Evolutionary conservation across 2,113 vertebrate species (phyloP), one percentile per base, ranked within the genome.

Genomic region (Arothron firmamentum): DNA sequence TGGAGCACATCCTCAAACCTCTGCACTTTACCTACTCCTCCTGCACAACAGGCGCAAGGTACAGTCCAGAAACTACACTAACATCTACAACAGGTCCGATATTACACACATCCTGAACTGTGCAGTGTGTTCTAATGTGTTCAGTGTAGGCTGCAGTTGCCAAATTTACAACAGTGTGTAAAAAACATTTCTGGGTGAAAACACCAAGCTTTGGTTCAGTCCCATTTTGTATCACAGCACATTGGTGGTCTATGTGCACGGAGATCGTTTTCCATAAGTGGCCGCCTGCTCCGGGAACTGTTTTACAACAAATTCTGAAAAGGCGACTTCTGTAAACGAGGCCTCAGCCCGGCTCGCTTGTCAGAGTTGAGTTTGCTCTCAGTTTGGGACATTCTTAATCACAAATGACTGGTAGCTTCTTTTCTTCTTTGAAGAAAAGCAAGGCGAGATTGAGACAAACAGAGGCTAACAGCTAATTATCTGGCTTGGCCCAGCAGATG

Each of bases 11-110:
- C 78, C 87, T 97, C 75, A 97, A 95, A 84, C 96, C 97, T 77
- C 90, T 99, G 95, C 95, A 98, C 95, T 98, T 97, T 96, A 96
- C 89, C 3, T 99, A 96, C 88, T 91, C 82, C 90, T 97, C 97
- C 87, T 98, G 97, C 83, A 90, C 94, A 81, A 90, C 90, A 76
- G 92, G 92, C 79, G 92, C 95, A 84, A 96, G 96, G 97, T 99
- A 91, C 28, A 50, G 51, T 10, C n/a, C 19, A 31, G 41, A 3
- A 17, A 28, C 25, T 28, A 28, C 3, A 28, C 25, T 5, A 28
- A 28, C 25, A 1, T 17, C 12, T n/a, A 55, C 9, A 21, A 2
- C 3, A 28, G 25, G 25, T 28, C 25, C 25, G 5, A 28, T 28
- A n/a, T 45, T 1, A 34, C 28, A 23, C 21, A n/a, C 25, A 28